Conservation (phyloP, 2,797 vertebrate genomes). For the Tragelaphus oryx region DNA sequence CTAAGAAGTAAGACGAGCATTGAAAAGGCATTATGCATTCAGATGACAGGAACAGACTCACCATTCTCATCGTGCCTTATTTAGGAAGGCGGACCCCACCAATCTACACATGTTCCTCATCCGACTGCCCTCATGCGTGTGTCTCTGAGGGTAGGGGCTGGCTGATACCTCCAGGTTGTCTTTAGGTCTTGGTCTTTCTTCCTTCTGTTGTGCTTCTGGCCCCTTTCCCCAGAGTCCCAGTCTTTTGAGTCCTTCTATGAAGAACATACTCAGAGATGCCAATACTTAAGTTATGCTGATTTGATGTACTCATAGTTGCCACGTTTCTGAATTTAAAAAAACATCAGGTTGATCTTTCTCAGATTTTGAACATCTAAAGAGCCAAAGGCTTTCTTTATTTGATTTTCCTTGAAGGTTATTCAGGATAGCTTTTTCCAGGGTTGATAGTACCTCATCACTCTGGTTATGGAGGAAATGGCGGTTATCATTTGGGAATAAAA, state of each 20-base stretch:
- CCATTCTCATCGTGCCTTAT: rapidly evolving
- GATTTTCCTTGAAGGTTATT: background rate
- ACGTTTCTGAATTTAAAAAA: constrained; percentile 32
- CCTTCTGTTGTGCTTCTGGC: background rate
- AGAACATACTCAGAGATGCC: background rate
- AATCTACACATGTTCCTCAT: rapidly evolving
- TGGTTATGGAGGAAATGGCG: background rate
- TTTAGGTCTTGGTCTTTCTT: background rate
- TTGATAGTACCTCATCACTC: background rate
- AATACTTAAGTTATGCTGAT: background rate
- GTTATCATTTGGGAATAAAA: constrained; percentile 10
- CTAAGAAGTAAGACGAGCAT: background rate
- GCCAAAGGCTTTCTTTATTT: background rate
- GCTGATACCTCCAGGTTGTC: background rate
- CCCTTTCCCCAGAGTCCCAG: background rate
- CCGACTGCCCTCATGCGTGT: rapidly evolving
- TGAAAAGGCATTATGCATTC: background rate
- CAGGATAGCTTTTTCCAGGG: background rate
- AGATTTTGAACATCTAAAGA: background rate
- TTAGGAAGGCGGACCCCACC: background rate
- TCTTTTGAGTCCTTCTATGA: background rate
- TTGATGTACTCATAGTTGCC: background rate
- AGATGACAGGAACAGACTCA: background rate
- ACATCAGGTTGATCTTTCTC: background rate
- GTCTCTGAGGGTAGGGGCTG: background rate